Base-by-base conservation (phyloP, 2,888 invertebrate species). In the Euclidia mi region DNA sequence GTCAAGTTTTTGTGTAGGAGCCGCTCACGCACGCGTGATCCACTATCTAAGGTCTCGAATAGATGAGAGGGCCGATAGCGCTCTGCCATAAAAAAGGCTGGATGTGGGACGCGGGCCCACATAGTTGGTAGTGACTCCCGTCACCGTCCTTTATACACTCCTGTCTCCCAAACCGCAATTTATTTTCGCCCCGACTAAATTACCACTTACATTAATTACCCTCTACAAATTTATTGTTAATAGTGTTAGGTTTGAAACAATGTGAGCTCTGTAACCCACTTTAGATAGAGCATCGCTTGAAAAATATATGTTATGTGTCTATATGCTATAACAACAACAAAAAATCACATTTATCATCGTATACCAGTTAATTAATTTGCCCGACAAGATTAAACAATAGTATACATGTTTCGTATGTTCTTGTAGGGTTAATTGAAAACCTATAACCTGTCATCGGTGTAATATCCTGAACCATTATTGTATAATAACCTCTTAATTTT, bases 71-170 rank as follows among this genome's bases (percentile, higher is more conserved):
- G 75, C 88, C 86, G 92, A 93, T 93, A 92, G 83, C 84, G 88
- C 87, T 88, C 90, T 87, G 84, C 86, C 88, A 89, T 92, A 94
- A 94, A 94, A 92, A 92, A 87, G 79, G 74, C 79, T 82, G 84
- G 83, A 90, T 88, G 84, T 92, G 86, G 92, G 90, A 81, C 91
- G 77, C 84, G 84, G 79, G 73, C 79, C 38, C 38, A 62, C 74
- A 81, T 78, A 14, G 14, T 34, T 12, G 34, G 34, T 34, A 34
- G 34, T 76, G 81, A 47, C 60, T 56, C 79, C 83, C 82, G 80
- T 90, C 90, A 90, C 91, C 88, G 88, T 85, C 78, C 85, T 92
- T 91, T 91, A 90, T 89, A 85, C 83, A 84, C 86, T 79, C 61
- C 72, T 87, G 90, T 89, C 88, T 84, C 83, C 87, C 82, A 84